A percentile compares a stretch with the other conserved stretches of the same genome.
Evolutionary conservation across 2,888 invertebrate genomes (phyloP).

Genomic region (Orthosia incerta): DNA sequence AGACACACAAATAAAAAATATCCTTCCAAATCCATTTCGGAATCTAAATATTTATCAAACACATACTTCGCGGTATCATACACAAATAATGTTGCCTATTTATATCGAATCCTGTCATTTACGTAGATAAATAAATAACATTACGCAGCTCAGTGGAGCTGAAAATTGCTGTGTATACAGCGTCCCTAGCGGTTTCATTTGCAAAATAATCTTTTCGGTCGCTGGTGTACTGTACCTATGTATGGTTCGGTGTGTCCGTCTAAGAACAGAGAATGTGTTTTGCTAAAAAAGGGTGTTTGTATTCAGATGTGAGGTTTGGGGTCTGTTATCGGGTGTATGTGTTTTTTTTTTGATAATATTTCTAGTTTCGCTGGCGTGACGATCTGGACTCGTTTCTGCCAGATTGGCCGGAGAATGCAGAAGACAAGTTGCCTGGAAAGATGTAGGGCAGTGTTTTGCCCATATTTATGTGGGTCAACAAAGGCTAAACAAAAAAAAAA

Average conservation of each 20-base stretch:
- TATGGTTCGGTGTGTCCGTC: conserved; percentile 2
- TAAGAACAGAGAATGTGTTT: conserved; percentile 21
- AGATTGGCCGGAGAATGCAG: too few relatives aligned
- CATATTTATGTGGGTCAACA: too few relatives aligned
- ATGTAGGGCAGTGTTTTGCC: too few relatives aligned
- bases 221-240: neutral
- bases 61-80: conserved; percentile 42
- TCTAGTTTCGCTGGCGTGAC: too few relatives aligned
- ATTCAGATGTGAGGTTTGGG: neutral
- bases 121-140: conserved; percentile 86
- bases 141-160: conserved; percentile 81
- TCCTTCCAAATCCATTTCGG: conserved; percentile 31
- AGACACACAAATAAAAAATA: conserved; percentile 9
- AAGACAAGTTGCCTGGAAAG: too few relatives aligned
- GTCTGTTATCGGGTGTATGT: neutral
- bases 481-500: too few relatives aligned
- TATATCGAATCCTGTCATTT: conserved; percentile 83
- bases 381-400: too few relatives aligned
- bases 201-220: conserved; percentile 67
- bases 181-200: conserved; percentile 63
- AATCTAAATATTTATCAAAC: conserved; percentile 58
- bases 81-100: conserved; percentile 75
- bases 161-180: conserved; percentile 82
- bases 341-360: conserved; percentile 1
- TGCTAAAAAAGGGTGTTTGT: conserved; percentile 3